Evolutionary conservation across 2,797 vertebrate genomes (phyloP).

Genomic region (Tragopan temminckii): DNA sequence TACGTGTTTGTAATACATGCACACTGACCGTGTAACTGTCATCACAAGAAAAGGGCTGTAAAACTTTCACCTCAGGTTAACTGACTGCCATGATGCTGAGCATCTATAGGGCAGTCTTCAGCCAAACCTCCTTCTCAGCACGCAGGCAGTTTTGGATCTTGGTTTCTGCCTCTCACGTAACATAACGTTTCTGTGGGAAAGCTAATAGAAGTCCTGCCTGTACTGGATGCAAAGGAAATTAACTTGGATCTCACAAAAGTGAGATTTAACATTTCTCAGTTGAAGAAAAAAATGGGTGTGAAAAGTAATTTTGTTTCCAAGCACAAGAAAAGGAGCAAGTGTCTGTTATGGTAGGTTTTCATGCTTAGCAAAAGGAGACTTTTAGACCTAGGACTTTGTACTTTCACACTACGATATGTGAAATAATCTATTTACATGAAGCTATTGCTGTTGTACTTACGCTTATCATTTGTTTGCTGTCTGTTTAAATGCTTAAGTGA

Average conservation of each 20-base stretch:
- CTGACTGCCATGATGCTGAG: background rate
- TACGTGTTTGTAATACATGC: too few species aligned
- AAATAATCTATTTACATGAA: background rate
- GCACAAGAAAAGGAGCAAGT: background rate
- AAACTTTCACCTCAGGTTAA: background rate
- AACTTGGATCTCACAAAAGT: background rate
- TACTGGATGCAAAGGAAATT: background rate
- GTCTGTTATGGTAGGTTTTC: background rate
- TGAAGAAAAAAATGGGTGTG: background rate
- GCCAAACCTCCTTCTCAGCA: background rate
- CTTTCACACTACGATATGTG: background rate
- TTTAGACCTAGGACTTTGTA: background rate
- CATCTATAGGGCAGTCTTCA: background rate
- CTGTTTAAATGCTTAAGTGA: background rate
- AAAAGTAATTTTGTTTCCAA: background rate
- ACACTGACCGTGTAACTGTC: background rate
- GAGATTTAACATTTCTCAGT: background rate
- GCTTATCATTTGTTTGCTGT: background rate
- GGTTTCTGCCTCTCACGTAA: background rate
- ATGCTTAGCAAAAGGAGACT: background rate
- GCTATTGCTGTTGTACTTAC: background rate
- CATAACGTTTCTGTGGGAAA: background rate
- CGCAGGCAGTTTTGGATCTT: background rate
- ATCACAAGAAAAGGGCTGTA: background rate
- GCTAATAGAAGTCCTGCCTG: background rate